Evolutionary conservation across 2,888 invertebrate genomes (phyloP), one percentile per base, ranked within the genome.

Genomic region (Leptothorax acervorum): DNA sequence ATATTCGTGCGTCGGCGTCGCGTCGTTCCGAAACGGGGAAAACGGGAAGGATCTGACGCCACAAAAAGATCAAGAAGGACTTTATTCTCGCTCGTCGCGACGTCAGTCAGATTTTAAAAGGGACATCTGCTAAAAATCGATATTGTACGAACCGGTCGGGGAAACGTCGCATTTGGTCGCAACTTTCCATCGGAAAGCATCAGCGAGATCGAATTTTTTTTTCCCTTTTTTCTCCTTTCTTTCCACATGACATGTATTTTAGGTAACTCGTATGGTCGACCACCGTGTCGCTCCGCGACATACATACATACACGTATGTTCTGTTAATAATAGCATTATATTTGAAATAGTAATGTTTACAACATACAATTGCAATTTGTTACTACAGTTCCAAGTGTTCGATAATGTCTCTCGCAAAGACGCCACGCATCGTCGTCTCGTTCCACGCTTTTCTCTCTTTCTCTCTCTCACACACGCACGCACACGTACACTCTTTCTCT

Each of bases 331-430:
- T 90, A 89, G 88, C 85, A 92, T 92, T 91, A 92, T 92, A 92
- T 92, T 92, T 93, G 89, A 92, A 92, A 92, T 92, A 92, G 90
- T 92, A 90, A 92, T 91, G 92, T 92, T 92, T 92, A 92, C 92
- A 92, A 91, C 91, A 92, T 92, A 92, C 91, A 92, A 91, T 92
- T 91, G 92, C 91, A 91, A 90, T 89, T 78, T 78, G 91, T 88
- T 88, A 90, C 90, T 92, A 90, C 90, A 91, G 88, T 89, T 88
- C 90, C 86, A 91, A 92, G 86, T 92, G 88, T 90, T 89, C 86
- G 83, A 89, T 88, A 90, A 91, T 91, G 87, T 89, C 86, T 90
- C 87, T 86, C 90, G 48, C 42, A 66, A 90, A 86, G 60, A 79
- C 55, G 76, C 76, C 76, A 83, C 83, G 76, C 85, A 65, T 66